Conservation (phyloP, 1,140 invertebrate species). For the Microplitis mediator region DNA sequence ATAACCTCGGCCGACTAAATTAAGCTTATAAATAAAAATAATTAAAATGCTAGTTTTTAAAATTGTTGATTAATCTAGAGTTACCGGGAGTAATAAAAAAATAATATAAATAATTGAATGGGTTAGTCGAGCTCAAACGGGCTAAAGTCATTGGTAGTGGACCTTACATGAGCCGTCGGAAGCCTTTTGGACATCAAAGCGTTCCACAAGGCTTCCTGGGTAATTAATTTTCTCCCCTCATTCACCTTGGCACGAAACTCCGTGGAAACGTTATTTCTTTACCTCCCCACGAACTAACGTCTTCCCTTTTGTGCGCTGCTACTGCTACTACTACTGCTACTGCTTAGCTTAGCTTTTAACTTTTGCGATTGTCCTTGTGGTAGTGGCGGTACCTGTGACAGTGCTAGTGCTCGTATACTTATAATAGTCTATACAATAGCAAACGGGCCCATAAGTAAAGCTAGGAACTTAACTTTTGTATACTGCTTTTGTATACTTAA, state of each 20-base stretch:
- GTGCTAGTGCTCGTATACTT: no score
- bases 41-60: neutral
- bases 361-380: neutral
- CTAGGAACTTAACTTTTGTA: neutral
- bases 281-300: neutral
- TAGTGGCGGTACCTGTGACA: no score
- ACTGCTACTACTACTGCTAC: no score
- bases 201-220: constrained; percentile 34
- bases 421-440: neutral
- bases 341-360: neutral
- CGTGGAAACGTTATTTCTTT: neutral
- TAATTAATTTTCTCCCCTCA: constrained; percentile 35
- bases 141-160: constrained; percentile 32
- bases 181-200: constrained; percentile 39
- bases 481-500: neutral
- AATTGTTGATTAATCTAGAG: no score
- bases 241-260: constrained; percentile 8
- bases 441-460: neutral
- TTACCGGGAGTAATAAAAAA: no score
- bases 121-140: constrained; percentile 22
- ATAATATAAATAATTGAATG: neutral
- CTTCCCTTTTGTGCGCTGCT: constrained; percentile 1
- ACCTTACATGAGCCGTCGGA: constrained; percentile 34
- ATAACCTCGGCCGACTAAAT: neutral
- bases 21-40: neutral